Base-by-base conservation (phyloP, 2,888 invertebrate species). In the Taphrorychus bicolor region DNA sequence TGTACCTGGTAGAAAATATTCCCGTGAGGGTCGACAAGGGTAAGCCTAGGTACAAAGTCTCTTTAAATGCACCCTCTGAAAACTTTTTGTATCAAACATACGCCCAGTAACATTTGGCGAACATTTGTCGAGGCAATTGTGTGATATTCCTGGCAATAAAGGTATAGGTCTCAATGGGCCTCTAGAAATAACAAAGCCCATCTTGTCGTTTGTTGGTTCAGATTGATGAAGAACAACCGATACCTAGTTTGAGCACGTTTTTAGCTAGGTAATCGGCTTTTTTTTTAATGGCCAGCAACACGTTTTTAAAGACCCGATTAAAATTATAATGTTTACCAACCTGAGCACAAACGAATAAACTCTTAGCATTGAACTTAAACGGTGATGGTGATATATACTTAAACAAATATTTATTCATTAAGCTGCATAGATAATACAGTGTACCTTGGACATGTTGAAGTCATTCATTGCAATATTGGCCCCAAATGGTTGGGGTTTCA, bases 41-140 rank as follows among this genome's bases (percentile, higher is more conserved):
- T 41, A 56, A 48, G 17, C 16, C 18, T 69, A 56, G 68, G 68
- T 69, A 64, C 56, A 60, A n/a, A n/a, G n/a, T n/a, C n/a, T n/a
- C n/a, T 7, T 45, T 64, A 52, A 54, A 65, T 69, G 69, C 69
- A 65, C 72, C 72, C 71, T 71, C 69, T 64, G 70, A 67, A 59
- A 70, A 72, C 69, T 74, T 75, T 74, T 75, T 75, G 71, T 73
- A 74, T 75, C 72, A 70, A 73, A 66, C 71, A 69, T 73, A 72
- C 70, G 70, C 16, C 62, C 70, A 65, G 69, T 66, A 74, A 74
- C 75, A 75, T 75, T 75, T 75, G 75, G 75, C 73, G 72, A 72
- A 73, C 75, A 75, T 74, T 74, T 75, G 74, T 74, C 67, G 67
- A 32, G 45, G 49, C 64, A 66, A 69, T 69, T 69, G 68, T 68